These are phyloP conservation scores for Hyla sarda DNA, from an alignment of 2,113 vertebrate species.

Conservation along the genomic window DNA sequence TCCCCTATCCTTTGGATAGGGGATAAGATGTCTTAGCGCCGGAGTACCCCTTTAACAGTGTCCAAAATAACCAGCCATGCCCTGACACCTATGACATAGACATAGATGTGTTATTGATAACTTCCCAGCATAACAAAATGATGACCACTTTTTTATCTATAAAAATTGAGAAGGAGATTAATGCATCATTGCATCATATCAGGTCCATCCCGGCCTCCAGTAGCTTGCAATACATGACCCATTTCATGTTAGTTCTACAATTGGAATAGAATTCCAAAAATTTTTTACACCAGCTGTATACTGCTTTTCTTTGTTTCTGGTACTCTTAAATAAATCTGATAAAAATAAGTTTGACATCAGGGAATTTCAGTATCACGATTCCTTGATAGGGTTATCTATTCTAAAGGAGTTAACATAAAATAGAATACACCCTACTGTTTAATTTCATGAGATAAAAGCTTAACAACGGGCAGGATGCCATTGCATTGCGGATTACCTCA, in stretches of 20 bases:
- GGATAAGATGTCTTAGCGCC: no score
- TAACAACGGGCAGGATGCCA: background rate
- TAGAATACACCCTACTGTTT: slow-evolving; percentile 20
- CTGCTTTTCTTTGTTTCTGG: background rate
- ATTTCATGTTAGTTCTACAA: background rate
- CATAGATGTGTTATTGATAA: background rate
- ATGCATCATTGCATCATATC: background rate
- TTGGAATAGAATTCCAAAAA: background rate
- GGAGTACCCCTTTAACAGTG: background rate
- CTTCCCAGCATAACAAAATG: background rate
- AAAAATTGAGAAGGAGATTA: background rate
- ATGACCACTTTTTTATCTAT: background rate
- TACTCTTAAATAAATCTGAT: background rate
- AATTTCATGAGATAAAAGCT: slow-evolving; percentile 10
- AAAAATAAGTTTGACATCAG: background rate
- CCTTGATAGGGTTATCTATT: background rate
- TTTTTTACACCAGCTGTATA: no score
- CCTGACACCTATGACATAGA: background rate
- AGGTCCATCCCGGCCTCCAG: background rate
- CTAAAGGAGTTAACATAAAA: background rate
- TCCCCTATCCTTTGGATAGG: no score
- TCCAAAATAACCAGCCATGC: background rate
- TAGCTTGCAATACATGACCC: background rate
- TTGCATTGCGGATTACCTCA: background rate
- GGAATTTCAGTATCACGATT: background rate